These are phyloP conservation scores for Phortica magna DNA, from an alignment of 2,888 invertebrate species.

Conservation along the genomic window DNA sequence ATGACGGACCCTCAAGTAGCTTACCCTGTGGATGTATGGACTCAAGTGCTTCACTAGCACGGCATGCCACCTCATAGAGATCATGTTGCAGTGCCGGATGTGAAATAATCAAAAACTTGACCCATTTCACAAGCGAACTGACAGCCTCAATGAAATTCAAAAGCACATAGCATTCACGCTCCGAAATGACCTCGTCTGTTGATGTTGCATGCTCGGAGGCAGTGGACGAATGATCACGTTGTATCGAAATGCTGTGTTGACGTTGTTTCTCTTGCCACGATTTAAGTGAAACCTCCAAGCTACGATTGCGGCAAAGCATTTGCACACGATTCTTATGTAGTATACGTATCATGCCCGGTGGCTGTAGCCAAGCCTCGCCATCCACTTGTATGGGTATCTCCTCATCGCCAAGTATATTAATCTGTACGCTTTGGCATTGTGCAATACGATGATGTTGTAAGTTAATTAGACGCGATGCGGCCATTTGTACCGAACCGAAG, in stretches of 20 bases:
- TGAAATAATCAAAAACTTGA: slow-evolving; percentile 83
- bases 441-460: slow-evolving; percentile 98
- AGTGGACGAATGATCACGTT: slow-evolving; percentile 78
- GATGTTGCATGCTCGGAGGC: slow-evolving; percentile 72
- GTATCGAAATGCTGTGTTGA: slow-evolving; percentile 80
- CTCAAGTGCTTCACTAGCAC: slow-evolving; percentile 84
- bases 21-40: slow-evolving; percentile 90
- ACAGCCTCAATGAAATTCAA: slow-evolving; percentile 90
- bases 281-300: slow-evolving; percentile 92
- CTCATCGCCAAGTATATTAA: slow-evolving; percentile 94
- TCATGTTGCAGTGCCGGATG: slow-evolving; percentile 85
- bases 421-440: slow-evolving; percentile 97
- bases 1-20: slow-evolving; percentile 86
- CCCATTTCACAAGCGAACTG: slow-evolving; percentile 92
- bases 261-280: slow-evolving; percentile 92
- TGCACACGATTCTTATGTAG: slow-evolving; percentile 98
- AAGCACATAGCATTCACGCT: slow-evolving; percentile 79
- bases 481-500: slow-evolving; percentile 98
- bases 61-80: slow-evolving; percentile 86
- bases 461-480: slow-evolving; percentile 95
- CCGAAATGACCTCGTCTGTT: slow-evolving; percentile 79
- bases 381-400: slow-evolving; percentile 97
- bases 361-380: slow-evolving; percentile 98
- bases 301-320: slow-evolving; percentile 95
- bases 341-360: slow-evolving; percentile 96